phyloP scores from a whole-genome alignment of 2,888 invertebrate genomes.

The Rotaria sp. region DNA sequence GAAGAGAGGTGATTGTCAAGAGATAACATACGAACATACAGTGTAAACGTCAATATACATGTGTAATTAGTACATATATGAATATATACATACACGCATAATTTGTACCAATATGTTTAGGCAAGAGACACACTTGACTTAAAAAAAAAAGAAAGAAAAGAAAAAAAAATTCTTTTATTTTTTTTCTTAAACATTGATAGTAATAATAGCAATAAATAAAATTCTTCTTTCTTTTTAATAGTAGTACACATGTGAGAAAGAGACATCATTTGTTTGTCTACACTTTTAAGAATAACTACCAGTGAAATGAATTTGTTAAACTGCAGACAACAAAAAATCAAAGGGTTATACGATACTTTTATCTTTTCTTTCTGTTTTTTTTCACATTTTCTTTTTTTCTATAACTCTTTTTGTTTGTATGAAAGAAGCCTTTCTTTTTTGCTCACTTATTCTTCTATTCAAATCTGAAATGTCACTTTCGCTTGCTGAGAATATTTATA shows the following conservation, averaged over 20 bases:
- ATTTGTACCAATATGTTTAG: background rate
- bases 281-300: background rate
- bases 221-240: background rate
- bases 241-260: background rate
- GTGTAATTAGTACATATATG: constrained; percentile 7
- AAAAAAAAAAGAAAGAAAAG: background rate
- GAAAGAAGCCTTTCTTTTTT: constrained; percentile 8
- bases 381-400: background rate
- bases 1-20: constrained; percentile 3
- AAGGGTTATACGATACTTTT: background rate
- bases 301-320: background rate
- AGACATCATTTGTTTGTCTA: background rate
- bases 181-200: background rate
- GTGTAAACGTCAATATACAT: background rate
- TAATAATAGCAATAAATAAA: background rate
- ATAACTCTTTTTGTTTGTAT: background rate
- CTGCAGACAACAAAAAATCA: background rate
- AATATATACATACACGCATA: background rate
- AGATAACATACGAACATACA: background rate
- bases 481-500: background rate
- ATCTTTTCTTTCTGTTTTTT: background rate
- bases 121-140: background rate
- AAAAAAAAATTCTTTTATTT: background rate
- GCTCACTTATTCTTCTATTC: constrained; percentile 18
- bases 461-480: constrained; percentile 11